Percentiles rank a stretch among this genome's conserved stretches.
Conservation (phyloP, 1,140 invertebrate genomes). For the Hylaeus volcanicus region DNA sequence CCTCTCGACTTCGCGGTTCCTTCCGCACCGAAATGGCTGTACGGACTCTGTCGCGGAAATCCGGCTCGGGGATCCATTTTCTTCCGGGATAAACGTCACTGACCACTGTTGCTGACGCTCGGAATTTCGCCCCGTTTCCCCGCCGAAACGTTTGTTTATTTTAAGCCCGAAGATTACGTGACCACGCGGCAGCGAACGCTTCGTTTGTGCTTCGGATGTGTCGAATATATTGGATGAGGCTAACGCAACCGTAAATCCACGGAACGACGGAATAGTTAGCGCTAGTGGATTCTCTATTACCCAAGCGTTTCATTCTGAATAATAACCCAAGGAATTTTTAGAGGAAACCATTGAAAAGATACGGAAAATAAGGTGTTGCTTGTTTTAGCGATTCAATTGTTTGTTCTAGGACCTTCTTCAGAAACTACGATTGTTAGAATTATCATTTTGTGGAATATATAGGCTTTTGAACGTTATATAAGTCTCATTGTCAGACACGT, state of each 20-base stretch:
- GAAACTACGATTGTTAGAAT: too few relatives aligned
- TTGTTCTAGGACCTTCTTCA: too few relatives aligned
- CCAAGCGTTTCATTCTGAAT: too few relatives aligned
- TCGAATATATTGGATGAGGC: neutral
- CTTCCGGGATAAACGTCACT: conserved; percentile 47
- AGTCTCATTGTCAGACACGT: too few relatives aligned
- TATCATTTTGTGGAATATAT: too few relatives aligned
- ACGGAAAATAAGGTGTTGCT: too few relatives aligned
- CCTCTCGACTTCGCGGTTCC: conserved; percentile 43
- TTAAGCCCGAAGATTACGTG: conserved; percentile 24
- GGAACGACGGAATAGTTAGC: too few relatives aligned
- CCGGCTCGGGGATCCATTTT: conserved; percentile 43
- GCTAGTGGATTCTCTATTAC: too few relatives aligned
- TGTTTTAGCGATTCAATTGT: too few relatives aligned
- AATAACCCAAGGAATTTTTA: too few relatives aligned
- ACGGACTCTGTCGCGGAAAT: conserved; percentile 41
- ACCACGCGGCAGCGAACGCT: neutral
- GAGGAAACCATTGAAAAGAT: too few relatives aligned
- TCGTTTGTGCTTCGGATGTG: conserved; percentile 6
- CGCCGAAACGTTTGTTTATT: conserved; percentile 37
- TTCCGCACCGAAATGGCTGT: conserved; percentile 36
- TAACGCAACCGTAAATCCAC: neutral
- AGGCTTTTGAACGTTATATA: too few relatives aligned
- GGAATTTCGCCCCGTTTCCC: conserved; percentile 22
- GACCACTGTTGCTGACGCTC: conserved; percentile 2